Evolutionary conservation across 2,113 vertebrate genomes (phyloP).

Genomic region (Prochilodus magdalenae): DNA sequence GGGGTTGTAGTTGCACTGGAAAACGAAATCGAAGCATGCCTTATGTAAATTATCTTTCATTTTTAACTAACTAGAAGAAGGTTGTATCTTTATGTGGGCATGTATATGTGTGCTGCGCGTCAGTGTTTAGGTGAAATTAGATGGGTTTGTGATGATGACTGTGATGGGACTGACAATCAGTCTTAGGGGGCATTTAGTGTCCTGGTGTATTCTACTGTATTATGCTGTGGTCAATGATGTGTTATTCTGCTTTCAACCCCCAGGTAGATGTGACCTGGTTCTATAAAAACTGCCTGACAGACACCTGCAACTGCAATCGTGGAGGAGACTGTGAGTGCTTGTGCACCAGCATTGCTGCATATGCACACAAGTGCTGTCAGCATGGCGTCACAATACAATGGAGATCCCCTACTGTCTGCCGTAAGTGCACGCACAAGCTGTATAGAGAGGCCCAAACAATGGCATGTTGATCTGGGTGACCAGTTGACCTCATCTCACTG

Average conservation of each 20-base stretch:
- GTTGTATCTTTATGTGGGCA: too few relatives aligned
- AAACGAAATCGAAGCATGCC: background rate
- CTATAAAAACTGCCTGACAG: conserved; percentile 95
- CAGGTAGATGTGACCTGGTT: conserved; percentile 98
- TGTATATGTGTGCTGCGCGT: background rate
- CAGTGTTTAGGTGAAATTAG: background rate
- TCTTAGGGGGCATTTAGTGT: background rate
- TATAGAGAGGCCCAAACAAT: conserved; percentile 2
- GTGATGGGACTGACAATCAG: conserved; percentile 13
- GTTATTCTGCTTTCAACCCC: conserved; percentile 34
- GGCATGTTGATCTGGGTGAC: background rate
- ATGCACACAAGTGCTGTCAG: conserved; percentile 96
- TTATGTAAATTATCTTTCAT: background rate
- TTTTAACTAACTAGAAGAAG: background rate
- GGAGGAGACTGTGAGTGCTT: conserved; percentile 97
- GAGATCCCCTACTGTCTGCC: conserved; percentile 88
- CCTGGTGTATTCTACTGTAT: conserved; percentile 15
- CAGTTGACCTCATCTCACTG: background rate
- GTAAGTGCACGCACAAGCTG: conserved; percentile 76
- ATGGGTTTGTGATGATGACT: background rate
- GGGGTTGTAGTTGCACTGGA: conserved; percentile 4
- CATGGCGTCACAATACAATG: conserved; percentile 88
- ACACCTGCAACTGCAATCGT: conserved; percentile 96
- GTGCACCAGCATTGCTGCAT: conserved; percentile 94
- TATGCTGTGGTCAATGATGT: conserved; percentile 34